phyloP scores from a whole-genome alignment of 2,797 vertebrate species.

The Pipistrellus pygmaeus region DNA sequence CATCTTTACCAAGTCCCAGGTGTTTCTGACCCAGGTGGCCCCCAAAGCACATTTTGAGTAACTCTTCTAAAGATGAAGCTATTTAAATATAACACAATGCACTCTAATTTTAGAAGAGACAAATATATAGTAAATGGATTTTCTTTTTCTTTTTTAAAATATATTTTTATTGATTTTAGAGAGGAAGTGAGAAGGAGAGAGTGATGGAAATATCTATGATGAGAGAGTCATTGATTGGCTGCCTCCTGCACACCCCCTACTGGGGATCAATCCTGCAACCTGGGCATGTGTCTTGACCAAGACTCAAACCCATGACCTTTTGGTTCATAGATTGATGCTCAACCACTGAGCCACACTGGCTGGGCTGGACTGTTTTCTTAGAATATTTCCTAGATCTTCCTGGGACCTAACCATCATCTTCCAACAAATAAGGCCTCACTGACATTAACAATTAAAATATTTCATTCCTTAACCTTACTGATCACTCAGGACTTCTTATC shows the following conservation, averaged over 20 bases:
- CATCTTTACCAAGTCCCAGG: not conserved
- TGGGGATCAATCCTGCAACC: too few relatives aligned
- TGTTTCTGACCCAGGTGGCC: not conserved
- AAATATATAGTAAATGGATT: not conserved
- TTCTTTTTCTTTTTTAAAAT: not conserved
- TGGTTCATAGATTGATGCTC: too few relatives aligned
- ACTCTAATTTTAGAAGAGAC: slow-evolving; percentile 24
- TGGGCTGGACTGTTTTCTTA: not conserved
- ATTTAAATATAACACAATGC: not conserved
- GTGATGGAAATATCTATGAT: too few relatives aligned
- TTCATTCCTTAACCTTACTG: not conserved
- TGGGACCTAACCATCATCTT: not conserved
- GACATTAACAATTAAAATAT: not conserved
- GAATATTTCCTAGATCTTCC: not conserved
- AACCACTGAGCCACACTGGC: too few relatives aligned
- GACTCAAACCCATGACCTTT: too few relatives aligned
- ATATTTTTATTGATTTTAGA: too few relatives aligned
- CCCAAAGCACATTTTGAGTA: not conserved
- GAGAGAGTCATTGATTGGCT: too few relatives aligned
- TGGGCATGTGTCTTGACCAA: too few relatives aligned
- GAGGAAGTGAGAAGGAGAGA: too few relatives aligned
- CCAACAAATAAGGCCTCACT: not conserved
- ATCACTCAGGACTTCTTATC: not conserved
- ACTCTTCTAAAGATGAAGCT: slow-evolving; percentile 22
- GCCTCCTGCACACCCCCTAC: too few relatives aligned